Conservation (phyloP, 2,797 vertebrate genomes). For the Siniperca undulata region DNA sequence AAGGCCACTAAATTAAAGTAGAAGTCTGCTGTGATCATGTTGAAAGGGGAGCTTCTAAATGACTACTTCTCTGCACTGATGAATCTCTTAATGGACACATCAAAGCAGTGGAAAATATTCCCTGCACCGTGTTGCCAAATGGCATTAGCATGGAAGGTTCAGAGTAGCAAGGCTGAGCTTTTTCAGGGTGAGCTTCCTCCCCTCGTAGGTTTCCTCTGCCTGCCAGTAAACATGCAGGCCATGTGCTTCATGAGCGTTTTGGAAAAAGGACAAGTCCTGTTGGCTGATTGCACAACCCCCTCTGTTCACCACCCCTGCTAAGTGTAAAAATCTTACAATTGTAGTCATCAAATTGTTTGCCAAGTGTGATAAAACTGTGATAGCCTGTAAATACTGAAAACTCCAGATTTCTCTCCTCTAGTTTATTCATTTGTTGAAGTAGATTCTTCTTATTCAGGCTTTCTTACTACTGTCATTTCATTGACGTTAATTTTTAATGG, state of each 20-base stretch:
- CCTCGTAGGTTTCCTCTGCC: conserved; percentile 50
- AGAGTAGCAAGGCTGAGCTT: conserved; percentile 57
- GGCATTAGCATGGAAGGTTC: conserved; percentile 71
- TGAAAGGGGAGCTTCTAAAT: conserved; percentile 70
- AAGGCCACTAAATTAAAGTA: conserved; percentile 59
- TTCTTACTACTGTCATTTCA: conserved; percentile 15
- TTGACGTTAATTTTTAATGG: conserved; percentile 24
- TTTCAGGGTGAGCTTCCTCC: conserved; percentile 56
- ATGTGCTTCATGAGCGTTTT: conserved; percentile 57
- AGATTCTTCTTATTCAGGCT: conserved; percentile 15
- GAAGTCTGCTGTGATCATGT: conserved; percentile 72
- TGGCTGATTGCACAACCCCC: conserved; percentile 55
- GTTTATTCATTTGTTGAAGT: conserved; percentile 23
- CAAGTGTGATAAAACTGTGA: conserved; percentile 46
- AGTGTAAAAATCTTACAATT: conserved; percentile 50
- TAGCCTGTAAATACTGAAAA: conserved; percentile 32
- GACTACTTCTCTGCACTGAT: conserved; percentile 64
- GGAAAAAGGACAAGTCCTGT: conserved; percentile 44
- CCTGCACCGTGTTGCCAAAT: conserved; percentile 70
- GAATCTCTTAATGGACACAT: conserved; percentile 80
- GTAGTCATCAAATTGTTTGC: conserved; percentile 34
- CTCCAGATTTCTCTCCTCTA: conserved; percentile 1
- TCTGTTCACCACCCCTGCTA: conserved; percentile 43
- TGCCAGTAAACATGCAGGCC: conserved; percentile 73
- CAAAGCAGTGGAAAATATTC: conserved; percentile 75